Evolutionary conservation across 2,113 vertebrate genomes (phyloP).

Genomic region (Platysternon megacephalum): DNA sequence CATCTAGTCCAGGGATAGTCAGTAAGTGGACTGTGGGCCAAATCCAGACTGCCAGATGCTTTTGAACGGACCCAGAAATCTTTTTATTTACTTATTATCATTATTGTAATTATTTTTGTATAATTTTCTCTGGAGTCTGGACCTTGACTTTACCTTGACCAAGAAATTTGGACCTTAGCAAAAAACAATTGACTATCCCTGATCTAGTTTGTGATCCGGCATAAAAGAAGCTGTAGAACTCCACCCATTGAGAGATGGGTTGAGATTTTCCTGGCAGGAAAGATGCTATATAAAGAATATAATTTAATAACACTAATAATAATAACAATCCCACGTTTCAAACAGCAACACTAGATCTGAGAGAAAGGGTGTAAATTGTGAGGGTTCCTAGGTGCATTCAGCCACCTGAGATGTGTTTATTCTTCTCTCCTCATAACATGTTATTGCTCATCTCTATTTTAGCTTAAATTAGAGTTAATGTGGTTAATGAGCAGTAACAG

Average conservation of each 20-base stretch:
- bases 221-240: fast-evolving
- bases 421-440: neutral
- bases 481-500: neutral
- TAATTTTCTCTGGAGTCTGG: too few species aligned
- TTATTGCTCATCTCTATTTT: neutral
- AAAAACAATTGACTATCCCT: too few species aligned
- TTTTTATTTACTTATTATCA: too few species aligned
- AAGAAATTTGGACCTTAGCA: too few species aligned
- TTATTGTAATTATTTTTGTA: too few species aligned
- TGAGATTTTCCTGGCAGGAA: neutral
- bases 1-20: neutral
- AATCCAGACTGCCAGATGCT: too few species aligned
- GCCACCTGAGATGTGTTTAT: neutral
- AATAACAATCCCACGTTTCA: neutral
- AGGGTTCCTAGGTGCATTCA: neutral
- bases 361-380: neutral
- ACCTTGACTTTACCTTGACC: too few species aligned
- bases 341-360: neutral
- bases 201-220: neutral
- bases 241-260: neutral
- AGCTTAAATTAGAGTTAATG: neutral
- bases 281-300: neutral
- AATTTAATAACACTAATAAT: neutral
- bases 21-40: too few species aligned
- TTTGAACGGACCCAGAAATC: too few species aligned